Percentiles rank a stretch among this genome's conserved stretches.
These are phyloP conservation scores for Pandemis heparana DNA, from an alignment of 2,888 invertebrate species.

Conservation along the genomic window DNA sequence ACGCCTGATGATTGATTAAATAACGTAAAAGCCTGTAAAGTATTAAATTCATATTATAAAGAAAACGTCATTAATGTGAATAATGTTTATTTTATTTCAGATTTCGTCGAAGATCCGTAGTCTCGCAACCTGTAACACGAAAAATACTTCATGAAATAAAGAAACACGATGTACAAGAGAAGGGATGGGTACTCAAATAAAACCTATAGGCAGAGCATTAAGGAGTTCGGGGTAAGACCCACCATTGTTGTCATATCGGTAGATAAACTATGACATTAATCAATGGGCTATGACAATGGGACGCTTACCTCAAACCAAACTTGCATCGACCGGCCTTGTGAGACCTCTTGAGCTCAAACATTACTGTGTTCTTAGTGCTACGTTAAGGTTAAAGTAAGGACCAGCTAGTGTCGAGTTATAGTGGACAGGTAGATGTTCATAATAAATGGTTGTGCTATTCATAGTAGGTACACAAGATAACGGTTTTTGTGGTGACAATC, in stretches of 20 bases:
- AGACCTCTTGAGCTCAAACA: constrained; percentile 53
- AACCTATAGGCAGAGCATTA: constrained; percentile 76
- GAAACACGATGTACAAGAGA: constrained; percentile 68
- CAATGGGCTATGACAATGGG: constrained; percentile 78
- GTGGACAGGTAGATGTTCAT: constrained; percentile 60
- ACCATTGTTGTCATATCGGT: constrained; percentile 83
- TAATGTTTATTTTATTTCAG: neutral
- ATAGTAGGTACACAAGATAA: constrained; percentile 63
- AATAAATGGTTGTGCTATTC: constrained; percentile 64
- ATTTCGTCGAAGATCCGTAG: neutral
- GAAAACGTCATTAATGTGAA: neutral
- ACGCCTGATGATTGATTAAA: too few species aligned
- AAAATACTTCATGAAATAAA: constrained; percentile 50
- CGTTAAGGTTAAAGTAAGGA: constrained; percentile 27
- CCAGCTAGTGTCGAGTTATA: constrained; percentile 51
- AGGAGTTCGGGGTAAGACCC: constrained; percentile 75
- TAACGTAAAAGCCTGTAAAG: too few species aligned
- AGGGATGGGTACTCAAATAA: constrained; percentile 69
- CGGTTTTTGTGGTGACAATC: constrained; percentile 71
- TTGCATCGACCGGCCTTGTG: constrained; percentile 55
- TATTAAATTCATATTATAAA: neutral
- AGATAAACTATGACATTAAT: constrained; percentile 83
- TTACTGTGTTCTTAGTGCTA: constrained; percentile 28
- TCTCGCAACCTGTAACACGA: constrained; percentile 54
- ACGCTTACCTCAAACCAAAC: constrained; percentile 74